Percentiles rank a stretch among this genome's conserved stretches.
These are phyloP conservation scores for Rallus crepitans DNA, from an alignment of 2,797 vertebrate species.

Conservation along the genomic window DNA sequence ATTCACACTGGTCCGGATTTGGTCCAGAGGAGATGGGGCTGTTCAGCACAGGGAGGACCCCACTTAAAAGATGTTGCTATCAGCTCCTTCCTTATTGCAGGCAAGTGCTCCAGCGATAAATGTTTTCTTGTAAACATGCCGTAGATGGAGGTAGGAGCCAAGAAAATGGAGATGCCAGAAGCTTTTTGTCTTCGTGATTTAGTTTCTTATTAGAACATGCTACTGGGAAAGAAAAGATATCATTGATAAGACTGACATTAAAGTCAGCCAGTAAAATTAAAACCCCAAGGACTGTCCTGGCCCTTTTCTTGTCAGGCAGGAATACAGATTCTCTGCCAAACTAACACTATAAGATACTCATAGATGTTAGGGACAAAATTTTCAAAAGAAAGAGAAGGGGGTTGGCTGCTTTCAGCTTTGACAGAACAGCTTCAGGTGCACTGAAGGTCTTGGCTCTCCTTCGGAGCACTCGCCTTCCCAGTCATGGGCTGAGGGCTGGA, in stretches of 20 bases:
- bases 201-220: constrained; percentile 35
- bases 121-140: constrained; percentile 29
- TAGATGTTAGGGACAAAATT: neutral
- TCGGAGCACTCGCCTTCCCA: neutral
- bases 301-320: constrained; percentile 12
- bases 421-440: neutral
- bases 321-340: neutral
- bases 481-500: accelerated
- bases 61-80: neutral
- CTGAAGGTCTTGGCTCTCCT: neutral
- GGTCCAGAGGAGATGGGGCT: neutral
- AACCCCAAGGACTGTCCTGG: neutral
- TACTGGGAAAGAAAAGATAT: constrained; percentile 29
- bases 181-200: constrained; percentile 36
- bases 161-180: constrained; percentile 38
- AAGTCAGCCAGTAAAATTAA: constrained; percentile 38
- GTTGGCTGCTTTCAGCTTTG: neutral
- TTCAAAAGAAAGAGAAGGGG: neutral
- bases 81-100: neutral
- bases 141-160: constrained; percentile 10
- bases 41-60: neutral
- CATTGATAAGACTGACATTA: constrained; percentile 34
- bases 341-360: neutral
- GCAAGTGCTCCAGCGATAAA: neutral
- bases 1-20: neutral